Percentiles rank a stretch among this genome's conserved stretches.
phyloP scores from a whole-genome alignment of 2,113 vertebrate genomes.

The Cyprinus carpio region DNA sequence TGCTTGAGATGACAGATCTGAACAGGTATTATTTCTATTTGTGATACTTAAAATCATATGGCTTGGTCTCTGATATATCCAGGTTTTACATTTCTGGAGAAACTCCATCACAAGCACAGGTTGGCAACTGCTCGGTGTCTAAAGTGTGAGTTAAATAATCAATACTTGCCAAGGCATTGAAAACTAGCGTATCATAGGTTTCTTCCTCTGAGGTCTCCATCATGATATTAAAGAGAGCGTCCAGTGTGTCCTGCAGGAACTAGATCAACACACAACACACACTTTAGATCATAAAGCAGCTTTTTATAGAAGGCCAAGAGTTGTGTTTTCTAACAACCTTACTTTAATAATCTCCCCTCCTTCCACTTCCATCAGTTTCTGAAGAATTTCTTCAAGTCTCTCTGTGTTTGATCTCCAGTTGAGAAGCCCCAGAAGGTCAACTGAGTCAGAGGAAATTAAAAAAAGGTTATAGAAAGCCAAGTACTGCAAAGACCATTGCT shows the following conservation, averaged over 20 bases:
- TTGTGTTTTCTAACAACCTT: slow-evolving; percentile 32
- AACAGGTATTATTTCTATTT: neutral
- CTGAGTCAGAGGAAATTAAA: slow-evolving; percentile 66
- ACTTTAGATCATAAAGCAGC: slow-evolving; percentile 7
- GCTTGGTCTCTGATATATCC: too few species aligned
- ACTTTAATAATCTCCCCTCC: slow-evolving; percentile 98
- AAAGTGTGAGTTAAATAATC: neutral
- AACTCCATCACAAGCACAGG: too few species aligned
- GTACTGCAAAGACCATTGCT: neutral
- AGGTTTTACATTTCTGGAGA: neutral
- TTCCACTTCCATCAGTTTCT: slow-evolving; percentile 93
- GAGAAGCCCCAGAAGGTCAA: slow-evolving; percentile 91
- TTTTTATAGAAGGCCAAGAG: neutral
- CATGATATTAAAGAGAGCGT: slow-evolving; percentile 97
- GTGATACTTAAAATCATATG: neutral
- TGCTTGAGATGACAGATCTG: too few species aligned
- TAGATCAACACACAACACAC: slow-evolving; percentile 61
- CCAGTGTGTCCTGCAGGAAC: slow-evolving; percentile 96
- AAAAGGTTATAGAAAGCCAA: neutral
- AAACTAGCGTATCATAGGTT: slow-evolving; percentile 89
- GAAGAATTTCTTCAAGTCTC: slow-evolving; percentile 84
- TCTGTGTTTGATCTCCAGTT: slow-evolving; percentile 94
- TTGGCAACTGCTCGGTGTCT: neutral
- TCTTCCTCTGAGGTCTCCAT: slow-evolving; percentile 95
- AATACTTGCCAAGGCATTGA: slow-evolving; percentile 90